phyloP scores from a whole-genome alignment of 2,888 invertebrate genomes.

The Scaptomyza cyrtandrae region DNA sequence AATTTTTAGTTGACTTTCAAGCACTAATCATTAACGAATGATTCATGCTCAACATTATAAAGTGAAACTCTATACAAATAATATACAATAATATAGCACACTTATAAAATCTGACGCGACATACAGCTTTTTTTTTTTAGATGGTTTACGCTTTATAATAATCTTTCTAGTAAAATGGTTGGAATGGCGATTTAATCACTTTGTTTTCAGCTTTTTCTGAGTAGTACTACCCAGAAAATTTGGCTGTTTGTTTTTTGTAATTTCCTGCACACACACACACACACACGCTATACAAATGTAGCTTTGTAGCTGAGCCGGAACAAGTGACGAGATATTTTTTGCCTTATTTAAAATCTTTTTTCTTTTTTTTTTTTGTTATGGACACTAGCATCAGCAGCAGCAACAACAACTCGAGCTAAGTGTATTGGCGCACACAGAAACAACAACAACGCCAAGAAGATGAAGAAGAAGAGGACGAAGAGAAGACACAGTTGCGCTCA shows the following conservation, averaged over 20 bases:
- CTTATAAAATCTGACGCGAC: neutral
- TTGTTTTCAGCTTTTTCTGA: neutral
- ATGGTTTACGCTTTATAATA: no score
- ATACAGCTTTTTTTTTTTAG: neutral
- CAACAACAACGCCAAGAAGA: constrained; percentile 21
- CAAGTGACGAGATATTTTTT: constrained; percentile 15
- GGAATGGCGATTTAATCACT: neutral
- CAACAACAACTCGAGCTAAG: constrained; percentile 30
- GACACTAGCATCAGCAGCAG: constrained; percentile 26
- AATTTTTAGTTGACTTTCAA: neutral
- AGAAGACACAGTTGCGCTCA: constrained; percentile 46
- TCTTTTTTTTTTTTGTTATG: constrained; percentile 17
- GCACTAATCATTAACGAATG: constrained; percentile 3
- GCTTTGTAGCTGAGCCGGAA: constrained; percentile 11
- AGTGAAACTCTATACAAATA: constrained; percentile 5
- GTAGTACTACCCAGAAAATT: neutral
- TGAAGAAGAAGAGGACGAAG: neutral
- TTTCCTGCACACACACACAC: constrained; percentile 14
- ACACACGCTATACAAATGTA: neutral
- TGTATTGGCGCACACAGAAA: constrained; percentile 17
- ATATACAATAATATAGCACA: neutral
- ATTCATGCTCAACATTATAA: constrained; percentile 4
- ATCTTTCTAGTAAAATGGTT: no score
- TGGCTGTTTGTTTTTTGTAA: constrained; percentile 6
- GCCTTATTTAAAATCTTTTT: constrained; percentile 9